These are phyloP conservation scores for Pomacea canaliculata DNA, from an alignment of 2,888 invertebrate genomes.

Conservation along the genomic window DNA sequence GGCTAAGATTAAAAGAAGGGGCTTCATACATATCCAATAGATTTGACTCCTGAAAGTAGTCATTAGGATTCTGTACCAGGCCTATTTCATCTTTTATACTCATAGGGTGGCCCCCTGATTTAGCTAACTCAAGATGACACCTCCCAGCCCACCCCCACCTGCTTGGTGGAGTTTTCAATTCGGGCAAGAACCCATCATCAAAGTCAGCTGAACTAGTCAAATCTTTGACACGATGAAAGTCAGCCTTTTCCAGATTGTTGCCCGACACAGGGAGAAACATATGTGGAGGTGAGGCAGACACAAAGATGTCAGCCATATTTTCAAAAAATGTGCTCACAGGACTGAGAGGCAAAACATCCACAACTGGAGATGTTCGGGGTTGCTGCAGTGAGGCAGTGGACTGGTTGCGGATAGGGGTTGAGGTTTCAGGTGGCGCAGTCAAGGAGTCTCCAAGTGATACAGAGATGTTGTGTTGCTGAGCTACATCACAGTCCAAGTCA, in stretches of 20 bases:
- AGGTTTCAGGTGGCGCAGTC: constrained; percentile 29
- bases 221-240: not conserved
- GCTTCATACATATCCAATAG: not conserved
- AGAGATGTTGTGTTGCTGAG: not conserved
- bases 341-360: constrained; percentile 37
- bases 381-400: constrained; percentile 26
- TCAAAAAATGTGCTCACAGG: constrained; percentile 26
- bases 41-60: not conserved
- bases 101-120: not conserved
- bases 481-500: not conserved
- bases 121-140: no score
- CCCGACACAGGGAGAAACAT: no score
- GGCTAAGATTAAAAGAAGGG: constrained; percentile 6
- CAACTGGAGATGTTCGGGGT: constrained; percentile 44
- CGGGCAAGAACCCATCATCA: not conserved
- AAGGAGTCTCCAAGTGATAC: not conserved
- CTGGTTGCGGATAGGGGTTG: constrained; percentile 44
- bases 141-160: no score
- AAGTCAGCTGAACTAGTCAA: not conserved
- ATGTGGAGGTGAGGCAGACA: not conserved
- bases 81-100: not conserved
- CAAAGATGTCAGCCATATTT: constrained; percentile 16
- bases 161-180: constrained; percentile 6
- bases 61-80: not conserved
- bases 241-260: no score